phyloP scores from a whole-genome alignment of 2,888 invertebrate genomes.

The Sturmia bella region DNA sequence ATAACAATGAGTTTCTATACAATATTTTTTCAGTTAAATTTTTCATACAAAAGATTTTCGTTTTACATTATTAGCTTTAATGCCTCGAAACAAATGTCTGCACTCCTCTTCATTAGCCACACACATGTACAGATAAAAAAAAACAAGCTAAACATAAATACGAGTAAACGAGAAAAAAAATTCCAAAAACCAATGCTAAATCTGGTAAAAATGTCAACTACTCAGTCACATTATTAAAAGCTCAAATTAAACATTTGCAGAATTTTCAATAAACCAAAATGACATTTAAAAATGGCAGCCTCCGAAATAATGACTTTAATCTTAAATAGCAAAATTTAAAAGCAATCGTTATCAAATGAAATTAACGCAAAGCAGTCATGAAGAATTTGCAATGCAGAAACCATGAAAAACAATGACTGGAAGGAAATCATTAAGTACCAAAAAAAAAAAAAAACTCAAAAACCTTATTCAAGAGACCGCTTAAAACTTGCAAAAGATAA shows the following conservation, averaged over 20 bases:
- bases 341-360: slow-evolving; percentile 32
- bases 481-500: not conserved
- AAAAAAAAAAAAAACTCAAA: no score
- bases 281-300: slow-evolving; percentile 47
- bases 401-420: not conserved
- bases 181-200: slow-evolving; percentile 5
- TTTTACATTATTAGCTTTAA: no score
- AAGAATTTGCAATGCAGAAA: slow-evolving; percentile 46
- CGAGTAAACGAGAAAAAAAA: not conserved
- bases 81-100: no score
- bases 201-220: slow-evolving; percentile 46
- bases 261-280: slow-evolving; percentile 30
- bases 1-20: no score
- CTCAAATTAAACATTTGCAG: slow-evolving; percentile 13
- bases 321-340: slow-evolving; percentile 12
- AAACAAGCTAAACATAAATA: not conserved
- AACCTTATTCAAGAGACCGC: no score
- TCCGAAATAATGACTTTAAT: slow-evolving; percentile 13
- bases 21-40: no score
- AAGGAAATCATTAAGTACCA: not conserved
- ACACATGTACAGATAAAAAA: not conserved
- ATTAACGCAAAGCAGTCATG: not conserved
- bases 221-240: not conserved
- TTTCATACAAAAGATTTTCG: no score
- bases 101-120: slow-evolving; percentile 19